Conservation (phyloP, 2,888 invertebrate genomes). For the Herminia tarsipennalis region DNA sequence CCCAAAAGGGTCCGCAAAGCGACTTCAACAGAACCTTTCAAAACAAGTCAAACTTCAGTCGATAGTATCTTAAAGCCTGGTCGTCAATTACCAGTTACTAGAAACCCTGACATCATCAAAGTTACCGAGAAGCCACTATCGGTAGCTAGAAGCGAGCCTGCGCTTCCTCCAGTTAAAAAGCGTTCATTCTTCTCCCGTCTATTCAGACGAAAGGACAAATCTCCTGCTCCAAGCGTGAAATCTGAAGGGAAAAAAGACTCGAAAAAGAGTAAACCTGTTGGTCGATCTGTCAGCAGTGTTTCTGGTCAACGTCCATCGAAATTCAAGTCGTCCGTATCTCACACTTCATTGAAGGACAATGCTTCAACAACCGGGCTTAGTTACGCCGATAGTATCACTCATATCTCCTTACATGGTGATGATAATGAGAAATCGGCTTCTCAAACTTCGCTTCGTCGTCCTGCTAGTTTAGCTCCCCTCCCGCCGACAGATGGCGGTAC, state of each 20-base stretch:
- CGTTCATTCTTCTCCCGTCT: constrained; percentile 79
- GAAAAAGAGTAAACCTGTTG: constrained; percentile 75
- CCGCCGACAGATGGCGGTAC: constrained; percentile 84
- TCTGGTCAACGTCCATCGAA: constrained; percentile 85
- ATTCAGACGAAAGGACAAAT: constrained; percentile 75
- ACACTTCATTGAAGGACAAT: constrained; percentile 74
- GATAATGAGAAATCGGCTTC: constrained; percentile 70
- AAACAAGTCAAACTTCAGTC: constrained; percentile 75
- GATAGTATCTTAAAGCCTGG: constrained; percentile 74
- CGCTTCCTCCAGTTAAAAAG: constrained; percentile 76
- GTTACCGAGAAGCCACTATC: constrained; percentile 47
- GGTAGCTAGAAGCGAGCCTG: constrained; percentile 73
- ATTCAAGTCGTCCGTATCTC: constrained; percentile 73
- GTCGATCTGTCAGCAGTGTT: constrained; percentile 86
- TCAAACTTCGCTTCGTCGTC: constrained; percentile 58
- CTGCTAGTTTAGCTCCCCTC: constrained; percentile 63
- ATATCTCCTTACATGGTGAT: constrained; percentile 88
- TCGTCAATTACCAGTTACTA: constrained; percentile 61
- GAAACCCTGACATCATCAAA: constrained; percentile 51
- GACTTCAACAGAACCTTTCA: constrained; percentile 65
- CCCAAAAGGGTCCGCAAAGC: constrained; percentile 91
- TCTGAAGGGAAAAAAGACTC: constrained; percentile 65
- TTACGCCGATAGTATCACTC: constrained; percentile 86
- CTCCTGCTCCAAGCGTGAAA: constrained; percentile 76
- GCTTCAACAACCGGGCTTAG: constrained; percentile 72